Evolutionary conservation across 2,113 vertebrate genomes (phyloP), one percentile per base, ranked within the genome.

Genomic region (Paradisaea rubra): DNA sequence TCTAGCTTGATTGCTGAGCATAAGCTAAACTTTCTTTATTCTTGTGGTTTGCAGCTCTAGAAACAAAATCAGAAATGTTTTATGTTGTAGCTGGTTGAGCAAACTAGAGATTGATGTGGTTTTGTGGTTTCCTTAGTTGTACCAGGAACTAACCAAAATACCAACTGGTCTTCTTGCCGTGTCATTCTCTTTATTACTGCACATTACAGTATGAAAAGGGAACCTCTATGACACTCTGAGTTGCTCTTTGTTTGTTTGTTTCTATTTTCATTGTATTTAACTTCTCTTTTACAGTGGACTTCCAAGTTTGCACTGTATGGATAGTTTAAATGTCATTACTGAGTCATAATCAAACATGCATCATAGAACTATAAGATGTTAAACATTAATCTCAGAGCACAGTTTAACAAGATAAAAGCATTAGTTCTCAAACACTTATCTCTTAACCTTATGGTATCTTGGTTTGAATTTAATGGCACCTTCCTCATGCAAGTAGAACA

Each of bases 51-150:
- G 37, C 27, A 81, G 50, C 87, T 95, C 53, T 65, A 92, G 70
- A 96, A 94, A 73, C 39, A 88, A 91, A 94, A 64, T 63, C 91
- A 93, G 47, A 93, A 83, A 35, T 39, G 39, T 72, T 66, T 86
- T 86, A 23, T 86, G 61, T 71, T 80, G 56, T 64, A 88, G 71
- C 68, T 89, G 66, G 47, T 86, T 91, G 78, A 91, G 77, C 63
- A 93, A 86, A 83, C 25, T 52, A 77, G 66, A 61, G 76, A 92
- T 39, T 94, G 78, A 96, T 96, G 96, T 96, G 97, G 96, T 93
- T 96, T 97, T 96, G 95, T 95, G 96, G 95, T 96, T 97, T 97
- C 95, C 94, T 88, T 84, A 81, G 64, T 47, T 93, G 63, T 79
- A 94, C 33, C 25, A 86, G 74, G 52, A 96, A 81, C 78, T 88